Base-by-base conservation (phyloP, 2,888 invertebrate genomes). In the Lasioglossum pauxillum region DNA sequence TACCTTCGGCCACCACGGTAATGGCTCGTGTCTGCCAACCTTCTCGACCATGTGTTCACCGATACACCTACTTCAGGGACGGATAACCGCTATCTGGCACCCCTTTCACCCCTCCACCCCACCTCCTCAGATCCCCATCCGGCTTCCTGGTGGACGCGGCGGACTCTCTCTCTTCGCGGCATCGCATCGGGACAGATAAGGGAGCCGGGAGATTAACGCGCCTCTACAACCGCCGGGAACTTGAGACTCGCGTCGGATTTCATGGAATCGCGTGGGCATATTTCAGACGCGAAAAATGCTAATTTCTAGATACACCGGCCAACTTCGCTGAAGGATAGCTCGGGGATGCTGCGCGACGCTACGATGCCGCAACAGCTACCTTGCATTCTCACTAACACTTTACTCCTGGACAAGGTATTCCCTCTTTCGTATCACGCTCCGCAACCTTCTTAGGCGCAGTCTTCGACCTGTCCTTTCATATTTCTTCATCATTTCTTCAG, bases 21-120 rank as follows among this genome's bases (percentile, higher is more conserved):
- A 94, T 94, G 93, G 93, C 93, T 94, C 94, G 93, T 93, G 93
- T 93, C 94, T 93, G 90, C 91, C 89, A 83, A 84, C 81, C 82
- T 89, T 83, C 41, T 87, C 84, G 74, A 78, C 78, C 87, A 75
- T 84, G 85, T 85, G 82, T 82, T 86, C 87, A 78, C 82, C 85
- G 88, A 87, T 90, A 90, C 87, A 85, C 90, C 82, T 85, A 87
- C 84, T 78, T 78, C 90, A 86, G 89, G 84, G 85, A 90, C 90
- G 90, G 88, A 90, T 90, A 88, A 88, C 88, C 82, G 84, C 88
- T 90, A 90, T 90, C 90, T 84, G 75, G 35, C 79, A 60, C 80
- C 75, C 53, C 53, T 53, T 53, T 53, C 80, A 41, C 60, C 80
- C 71, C 75, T 31, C 67, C 41, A 19, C 27, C 4, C 19, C 35